These are phyloP conservation scores for Xylophagus ater DNA, from an alignment of 2,888 invertebrate genomes.

Conservation along the genomic window DNA sequence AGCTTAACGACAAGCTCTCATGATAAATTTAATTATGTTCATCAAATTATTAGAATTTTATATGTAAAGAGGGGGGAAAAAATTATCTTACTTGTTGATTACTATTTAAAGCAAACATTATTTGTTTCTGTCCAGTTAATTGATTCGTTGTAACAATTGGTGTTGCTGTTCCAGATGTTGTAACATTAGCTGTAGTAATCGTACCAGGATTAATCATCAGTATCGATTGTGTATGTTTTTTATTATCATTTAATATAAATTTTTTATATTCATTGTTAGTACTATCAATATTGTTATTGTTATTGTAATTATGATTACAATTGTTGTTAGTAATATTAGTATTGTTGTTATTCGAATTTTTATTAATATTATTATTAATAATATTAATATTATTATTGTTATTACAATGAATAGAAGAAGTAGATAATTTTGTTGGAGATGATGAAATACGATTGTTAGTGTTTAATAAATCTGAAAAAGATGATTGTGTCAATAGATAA, in stretches of 20 bases:
- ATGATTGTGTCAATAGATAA: slow-evolving; percentile 18
- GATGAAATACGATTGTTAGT: slow-evolving; percentile 11
- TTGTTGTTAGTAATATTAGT: slow-evolving; percentile 13
- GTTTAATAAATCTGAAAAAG: slow-evolving; percentile 19
- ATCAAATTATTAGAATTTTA: no score
- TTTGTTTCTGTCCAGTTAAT: slow-evolving; percentile 26
- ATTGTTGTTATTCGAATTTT: slow-evolving; percentile 17
- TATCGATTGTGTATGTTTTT: slow-evolving; percentile 15
- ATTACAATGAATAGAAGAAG: slow-evolving; percentile 7
- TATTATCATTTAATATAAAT: slow-evolving; percentile 15
- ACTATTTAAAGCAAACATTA: slow-evolving; percentile 32
- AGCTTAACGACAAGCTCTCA: no score
- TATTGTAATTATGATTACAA: slow-evolving; percentile 18
- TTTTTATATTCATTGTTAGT: slow-evolving; percentile 11
- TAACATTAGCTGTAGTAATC: slow-evolving; percentile 13
- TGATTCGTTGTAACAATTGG: slow-evolving; percentile 20
- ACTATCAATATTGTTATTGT: slow-evolving; percentile 14
- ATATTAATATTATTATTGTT: slow-evolving; percentile 17
- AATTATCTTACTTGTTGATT: slow-evolving; percentile 34
- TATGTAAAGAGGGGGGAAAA: no score
- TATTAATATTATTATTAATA: slow-evolving; percentile 8
- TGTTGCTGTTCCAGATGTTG: slow-evolving; percentile 16
- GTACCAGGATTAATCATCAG: slow-evolving; percentile 16
- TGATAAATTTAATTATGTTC: no score
- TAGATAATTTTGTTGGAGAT: slow-evolving; percentile 9